Evolutionary conservation across 2,797 vertebrate genomes (phyloP).

Genomic region (Schizopygopsis pylzovi): DNA sequence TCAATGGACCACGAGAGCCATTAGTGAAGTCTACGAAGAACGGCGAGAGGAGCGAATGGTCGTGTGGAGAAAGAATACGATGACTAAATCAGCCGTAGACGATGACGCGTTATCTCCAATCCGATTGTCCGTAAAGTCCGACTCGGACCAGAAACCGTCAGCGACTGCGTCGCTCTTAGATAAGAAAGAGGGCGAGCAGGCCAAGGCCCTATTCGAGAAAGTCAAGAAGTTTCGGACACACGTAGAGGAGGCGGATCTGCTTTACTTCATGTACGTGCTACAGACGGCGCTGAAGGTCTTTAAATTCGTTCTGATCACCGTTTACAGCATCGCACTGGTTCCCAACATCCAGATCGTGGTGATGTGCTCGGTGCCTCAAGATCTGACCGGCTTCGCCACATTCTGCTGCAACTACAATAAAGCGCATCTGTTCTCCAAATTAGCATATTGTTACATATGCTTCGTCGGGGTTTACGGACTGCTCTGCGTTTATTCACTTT

Average conservation of each 20-base stretch:
- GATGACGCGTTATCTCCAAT: constrained; percentile 68
- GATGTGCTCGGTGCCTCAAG: constrained; percentile 82
- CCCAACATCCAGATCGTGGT: constrained; percentile 86
- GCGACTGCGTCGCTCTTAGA: constrained; percentile 81
- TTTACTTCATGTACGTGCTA: constrained; percentile 89
- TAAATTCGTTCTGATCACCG: constrained; percentile 84
- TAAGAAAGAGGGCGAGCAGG: constrained; percentile 92
- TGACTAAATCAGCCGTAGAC: constrained; percentile 64
- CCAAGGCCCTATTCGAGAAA: constrained; percentile 92
- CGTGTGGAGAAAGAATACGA: constrained; percentile 71
- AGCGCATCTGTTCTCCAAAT: constrained; percentile 90
- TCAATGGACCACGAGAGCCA: constrained; percentile 90
- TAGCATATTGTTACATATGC: constrained; percentile 87
- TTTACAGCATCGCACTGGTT: constrained; percentile 83
- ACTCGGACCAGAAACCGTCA: constrained; percentile 75
- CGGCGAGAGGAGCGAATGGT: constrained; percentile 78
- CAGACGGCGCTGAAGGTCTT: constrained; percentile 87
- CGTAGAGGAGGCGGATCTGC: constrained; percentile 87
- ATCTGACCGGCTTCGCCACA: constrained; percentile 86
- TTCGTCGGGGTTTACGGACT: constrained; percentile 87
- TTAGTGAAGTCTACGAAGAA: constrained; percentile 90
- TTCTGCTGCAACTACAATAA: constrained; percentile 93
- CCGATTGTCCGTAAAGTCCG: constrained; percentile 73
- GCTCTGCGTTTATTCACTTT: constrained; percentile 88
- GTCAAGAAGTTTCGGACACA: constrained; percentile 91